Evolutionary conservation across 2,113 vertebrate genomes (phyloP).

Genomic region (Nyctibius bracteatus): DNA sequence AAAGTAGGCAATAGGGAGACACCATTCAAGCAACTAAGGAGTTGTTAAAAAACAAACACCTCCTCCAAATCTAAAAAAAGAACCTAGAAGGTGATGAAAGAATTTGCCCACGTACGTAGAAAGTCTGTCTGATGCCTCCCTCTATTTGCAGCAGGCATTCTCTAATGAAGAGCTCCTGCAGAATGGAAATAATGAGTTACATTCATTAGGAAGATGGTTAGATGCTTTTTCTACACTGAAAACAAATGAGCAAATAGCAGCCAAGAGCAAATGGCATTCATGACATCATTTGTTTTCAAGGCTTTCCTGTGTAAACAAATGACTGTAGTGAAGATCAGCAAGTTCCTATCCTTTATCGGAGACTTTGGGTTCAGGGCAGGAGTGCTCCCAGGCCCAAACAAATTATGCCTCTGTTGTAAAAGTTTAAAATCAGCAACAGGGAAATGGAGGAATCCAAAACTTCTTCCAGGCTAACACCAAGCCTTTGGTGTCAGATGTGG

Average conservation of each 20-base stretch:
- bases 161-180: not conserved
- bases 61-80: not conserved
- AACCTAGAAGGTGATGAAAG: not conserved
- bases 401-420: not conserved
- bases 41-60: not conserved
- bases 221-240: not conserved
- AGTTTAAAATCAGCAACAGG: not conserved
- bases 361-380: not conserved
- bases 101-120: rapidly evolving
- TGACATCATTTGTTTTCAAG: not conserved
- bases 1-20: not conserved
- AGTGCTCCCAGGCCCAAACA: not conserved
- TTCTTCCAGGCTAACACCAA: not conserved
- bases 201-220: not conserved
- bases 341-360: not conserved
- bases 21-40: not conserved
- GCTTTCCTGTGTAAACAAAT: not conserved
- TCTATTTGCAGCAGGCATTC: not conserved
- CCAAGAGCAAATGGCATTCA: not conserved
- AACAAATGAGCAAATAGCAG: not conserved
- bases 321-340: not conserved
- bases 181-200: not conserved
- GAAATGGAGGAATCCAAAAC: not conserved
- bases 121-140: not conserved
- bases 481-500: not conserved